Percentiles rank a stretch among this genome's conserved stretches.
Conservation (phyloP, 2,113 vertebrate species). For the Dermatemys mawii region DNA sequence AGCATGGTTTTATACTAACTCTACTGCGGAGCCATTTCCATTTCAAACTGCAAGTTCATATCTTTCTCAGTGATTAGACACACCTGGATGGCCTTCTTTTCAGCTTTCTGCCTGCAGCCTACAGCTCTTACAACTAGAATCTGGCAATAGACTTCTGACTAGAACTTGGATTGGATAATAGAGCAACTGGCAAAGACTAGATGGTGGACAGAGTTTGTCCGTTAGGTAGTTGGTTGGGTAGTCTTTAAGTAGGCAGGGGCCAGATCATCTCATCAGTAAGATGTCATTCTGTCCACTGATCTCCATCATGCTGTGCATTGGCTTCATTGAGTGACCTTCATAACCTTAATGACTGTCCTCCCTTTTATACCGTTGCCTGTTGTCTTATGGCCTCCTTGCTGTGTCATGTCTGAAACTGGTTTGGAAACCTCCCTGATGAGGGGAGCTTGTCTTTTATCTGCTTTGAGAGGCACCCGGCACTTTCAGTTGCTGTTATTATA, state of each 20-base stretch:
- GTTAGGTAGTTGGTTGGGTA: conserved; percentile 29
- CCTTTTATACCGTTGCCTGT: neutral
- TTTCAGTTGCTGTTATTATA: neutral
- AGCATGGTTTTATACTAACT: neutral
- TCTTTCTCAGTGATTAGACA: neutral
- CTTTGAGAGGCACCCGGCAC: neutral
- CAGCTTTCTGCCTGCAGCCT: neutral
- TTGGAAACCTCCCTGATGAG: neutral
- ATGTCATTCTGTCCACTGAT: neutral
- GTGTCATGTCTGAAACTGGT: neutral
- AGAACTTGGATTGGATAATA: conserved; percentile 5
- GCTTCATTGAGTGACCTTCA: neutral
- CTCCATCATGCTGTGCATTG: neutral
- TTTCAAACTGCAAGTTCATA: neutral
- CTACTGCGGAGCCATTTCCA: neutral
- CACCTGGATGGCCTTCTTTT: neutral
- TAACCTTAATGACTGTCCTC: neutral
- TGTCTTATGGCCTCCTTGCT: neutral
- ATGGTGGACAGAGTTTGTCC: conserved; percentile 49
- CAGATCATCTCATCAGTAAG: neutral
- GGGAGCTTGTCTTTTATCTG: neutral
- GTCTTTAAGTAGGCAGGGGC: conserved; percentile 38
- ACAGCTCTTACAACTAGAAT: conserved; percentile 3
- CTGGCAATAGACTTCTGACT: conserved; percentile 28
- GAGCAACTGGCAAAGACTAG: neutral